Percentiles rank a stretch among this genome's conserved stretches.
Conservation (phyloP, 2,113 vertebrate species). For the Lophius piscatorius region DNA sequence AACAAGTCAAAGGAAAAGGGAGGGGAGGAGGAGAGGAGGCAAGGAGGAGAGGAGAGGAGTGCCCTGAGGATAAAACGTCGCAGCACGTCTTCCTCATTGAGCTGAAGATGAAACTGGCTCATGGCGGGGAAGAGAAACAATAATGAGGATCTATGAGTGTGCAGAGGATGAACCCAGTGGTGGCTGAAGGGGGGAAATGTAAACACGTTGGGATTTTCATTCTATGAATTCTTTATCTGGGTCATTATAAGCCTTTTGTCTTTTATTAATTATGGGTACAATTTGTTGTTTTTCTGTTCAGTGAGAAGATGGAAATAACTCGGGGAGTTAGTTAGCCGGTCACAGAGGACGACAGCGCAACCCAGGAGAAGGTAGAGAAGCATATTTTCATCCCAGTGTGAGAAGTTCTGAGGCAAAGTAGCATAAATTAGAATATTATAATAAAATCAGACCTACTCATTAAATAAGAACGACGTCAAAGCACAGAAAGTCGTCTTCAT, state of each 20-base stretch:
- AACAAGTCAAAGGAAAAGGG: conserved; percentile 45
- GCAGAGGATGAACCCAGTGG: background rate
- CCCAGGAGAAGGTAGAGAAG: too few species aligned
- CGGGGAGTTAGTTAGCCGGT: too few species aligned
- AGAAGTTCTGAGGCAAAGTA: too few species aligned
- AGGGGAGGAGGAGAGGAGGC: too few species aligned
- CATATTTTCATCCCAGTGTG: too few species aligned
- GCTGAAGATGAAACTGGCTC: conserved; percentile 56
- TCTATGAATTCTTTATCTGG: background rate
- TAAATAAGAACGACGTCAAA: too few species aligned
- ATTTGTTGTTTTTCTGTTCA: conserved; percentile 1
- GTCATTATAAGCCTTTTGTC: background rate
- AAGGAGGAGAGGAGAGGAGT: conserved; percentile 45
- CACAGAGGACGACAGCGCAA: too few species aligned
- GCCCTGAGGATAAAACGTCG: conserved; percentile 54
- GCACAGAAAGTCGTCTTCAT: too few species aligned
- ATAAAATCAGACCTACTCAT: too few species aligned
- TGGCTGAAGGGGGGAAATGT: conserved; percentile 4
- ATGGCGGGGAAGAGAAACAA: conserved; percentile 38
- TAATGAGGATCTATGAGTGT: conserved; percentile 13
- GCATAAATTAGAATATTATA: too few species aligned
- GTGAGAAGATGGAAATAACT: background rate
- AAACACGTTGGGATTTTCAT: background rate
- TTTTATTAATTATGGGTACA: background rate
- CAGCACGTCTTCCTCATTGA: conserved; percentile 30